Evolutionary conservation across 1,140 invertebrate genomes (phyloP).

Genomic region (Plectrocnemia conspersa): DNA sequence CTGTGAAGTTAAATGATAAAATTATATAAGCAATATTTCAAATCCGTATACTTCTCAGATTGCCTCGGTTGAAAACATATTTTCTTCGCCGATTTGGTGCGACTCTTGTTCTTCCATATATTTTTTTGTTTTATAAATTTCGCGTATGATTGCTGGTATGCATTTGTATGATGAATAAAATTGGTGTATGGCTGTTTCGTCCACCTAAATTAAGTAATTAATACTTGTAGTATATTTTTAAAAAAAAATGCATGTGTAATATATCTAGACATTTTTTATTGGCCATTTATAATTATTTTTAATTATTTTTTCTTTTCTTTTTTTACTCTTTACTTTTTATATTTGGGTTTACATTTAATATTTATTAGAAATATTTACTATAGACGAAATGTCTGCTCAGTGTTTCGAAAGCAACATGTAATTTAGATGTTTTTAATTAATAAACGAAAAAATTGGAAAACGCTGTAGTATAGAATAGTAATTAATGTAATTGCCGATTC

Average conservation of each 20-base stretch:
- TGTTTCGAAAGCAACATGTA: constrained; percentile 33
- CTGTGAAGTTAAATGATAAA: no score
- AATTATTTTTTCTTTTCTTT: neutral
- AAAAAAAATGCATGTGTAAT: constrained; percentile 4
- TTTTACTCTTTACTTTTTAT: constrained; percentile 6
- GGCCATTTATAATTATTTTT: no score
- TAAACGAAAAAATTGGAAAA: constrained; percentile 30
- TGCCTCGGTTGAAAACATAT: no score
- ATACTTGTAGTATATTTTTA: constrained; percentile 26
- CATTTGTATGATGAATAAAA: constrained; percentile 15
- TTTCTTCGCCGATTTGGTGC: no score
- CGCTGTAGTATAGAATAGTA: constrained; percentile 35
- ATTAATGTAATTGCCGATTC: constrained; percentile 36
- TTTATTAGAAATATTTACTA: constrained; percentile 31
- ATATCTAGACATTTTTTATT: neutral
- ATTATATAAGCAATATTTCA: no score
- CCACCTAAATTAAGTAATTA: constrained; percentile 32
- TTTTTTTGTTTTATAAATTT: no score
- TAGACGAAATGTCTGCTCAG: constrained; percentile 27
- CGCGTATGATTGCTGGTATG: no score
- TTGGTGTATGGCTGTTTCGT: constrained; percentile 35
- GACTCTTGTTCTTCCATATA: no score
- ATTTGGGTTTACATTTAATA: constrained; percentile 19
- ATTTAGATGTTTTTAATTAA: constrained; percentile 36
- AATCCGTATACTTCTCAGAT: no score